Conservation (phyloP, 1,140 invertebrate species). For the Linepithema humile region DNA sequence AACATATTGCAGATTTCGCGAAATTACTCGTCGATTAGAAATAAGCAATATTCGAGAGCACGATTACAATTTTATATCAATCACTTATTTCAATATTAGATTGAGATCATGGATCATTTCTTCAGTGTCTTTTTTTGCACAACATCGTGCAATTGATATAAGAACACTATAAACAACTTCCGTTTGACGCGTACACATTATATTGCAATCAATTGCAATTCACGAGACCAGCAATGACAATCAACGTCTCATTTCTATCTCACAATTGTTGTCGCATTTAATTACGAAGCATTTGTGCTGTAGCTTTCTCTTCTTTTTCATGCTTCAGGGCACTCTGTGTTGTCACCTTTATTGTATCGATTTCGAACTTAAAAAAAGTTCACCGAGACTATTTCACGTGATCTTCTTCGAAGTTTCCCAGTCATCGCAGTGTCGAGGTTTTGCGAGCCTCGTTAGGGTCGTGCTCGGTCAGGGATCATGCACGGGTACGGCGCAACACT, state of each 20-base stretch:
- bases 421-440: constrained; percentile 3
- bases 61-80: not conserved
- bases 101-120: not conserved
- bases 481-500: constrained; percentile 70
- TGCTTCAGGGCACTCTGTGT: not conserved
- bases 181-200: not conserved
- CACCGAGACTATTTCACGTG: not conserved
- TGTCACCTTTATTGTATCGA: not conserved
- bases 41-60: not conserved
- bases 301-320: not conserved
- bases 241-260: not conserved
- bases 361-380: not conserved
- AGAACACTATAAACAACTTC: no score
- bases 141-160: not conserved
- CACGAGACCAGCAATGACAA: not conserved
- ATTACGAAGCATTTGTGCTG: not conserved
- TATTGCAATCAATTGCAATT: constrained; percentile 9
- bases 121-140: not conserved
- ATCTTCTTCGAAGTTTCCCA: not conserved
- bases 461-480: constrained; percentile 22
- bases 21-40: not conserved
- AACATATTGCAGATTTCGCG: not conserved
- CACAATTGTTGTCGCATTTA: not conserved
- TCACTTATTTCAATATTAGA: no score
- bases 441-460: constrained; percentile 26